Evolutionary conservation across 1,140 invertebrate genomes (phyloP), one percentile per base, ranked within the genome.

Genomic region (Solenopsis fugax): DNA sequence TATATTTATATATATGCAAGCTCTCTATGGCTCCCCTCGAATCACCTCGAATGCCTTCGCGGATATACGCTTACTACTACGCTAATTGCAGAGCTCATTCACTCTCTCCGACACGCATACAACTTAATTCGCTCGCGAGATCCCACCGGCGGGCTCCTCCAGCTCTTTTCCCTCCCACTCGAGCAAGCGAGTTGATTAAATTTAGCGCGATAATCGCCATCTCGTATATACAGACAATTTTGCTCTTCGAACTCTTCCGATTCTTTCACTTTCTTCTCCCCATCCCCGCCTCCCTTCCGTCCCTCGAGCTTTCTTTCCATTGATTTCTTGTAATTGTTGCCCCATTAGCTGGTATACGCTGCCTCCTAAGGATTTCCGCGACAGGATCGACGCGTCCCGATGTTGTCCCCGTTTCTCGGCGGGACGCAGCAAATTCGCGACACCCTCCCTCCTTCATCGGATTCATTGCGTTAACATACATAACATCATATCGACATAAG

Each of bases 401-500:
- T 67, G 52, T 16, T 52, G 4, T 56, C 41, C 29, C 16, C n/a
- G 6, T 69, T 37, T 64, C 41, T 54, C 41, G 67, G 56, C 56
- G 13, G 29, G 60, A 77, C 75, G 37, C 85, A 41, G 76, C 52
- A 67, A 72, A 71, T 82, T 71, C 82, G 72, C 67, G 54, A 85
- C 62, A 77, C 60, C 29, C 60, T 81, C 21, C 16, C 56, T 65
- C 48, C 87, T 87, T 85, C 69, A 69, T 89, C 86, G 85, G 87
- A 92, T 4, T 69, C 92, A 93, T 80, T 88, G 93, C 90, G 87
- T 87, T 91, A 93, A 94, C 92, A 93, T 88, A 92, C 91, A 91
- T 90, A 91, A 93, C 89, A 93, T 90, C 85, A 93, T 94, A 94
- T 92, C 92, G 89, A 93, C 89, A 93, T 92, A 94, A 89, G 87